phyloP scores from a whole-genome alignment of 2,113 vertebrate species.

The Catharus bicknelli region DNA sequence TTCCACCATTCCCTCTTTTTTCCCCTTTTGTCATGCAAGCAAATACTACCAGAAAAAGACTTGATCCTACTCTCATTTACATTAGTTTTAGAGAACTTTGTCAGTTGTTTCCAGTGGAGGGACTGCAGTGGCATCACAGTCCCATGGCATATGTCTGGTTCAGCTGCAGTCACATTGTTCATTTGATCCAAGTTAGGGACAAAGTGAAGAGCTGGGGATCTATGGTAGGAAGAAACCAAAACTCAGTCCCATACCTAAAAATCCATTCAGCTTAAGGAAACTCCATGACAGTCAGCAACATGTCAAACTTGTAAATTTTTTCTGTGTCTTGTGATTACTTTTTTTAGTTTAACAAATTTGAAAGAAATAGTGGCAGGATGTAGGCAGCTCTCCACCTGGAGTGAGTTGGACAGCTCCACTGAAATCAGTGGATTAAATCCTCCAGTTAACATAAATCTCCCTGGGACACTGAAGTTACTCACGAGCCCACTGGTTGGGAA shows the following conservation, averaged over 20 bases:
- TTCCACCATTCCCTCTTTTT: not conserved
- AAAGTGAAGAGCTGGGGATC: not conserved
- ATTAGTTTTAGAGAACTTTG: not conserved
- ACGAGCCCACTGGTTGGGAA: rapidly evolving
- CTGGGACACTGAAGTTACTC: not conserved
- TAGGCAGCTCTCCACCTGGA: not conserved
- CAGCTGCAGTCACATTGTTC: not conserved
- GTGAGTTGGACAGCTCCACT: not conserved
- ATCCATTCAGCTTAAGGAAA: not conserved
- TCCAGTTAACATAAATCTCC: not conserved
- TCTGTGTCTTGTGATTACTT: not conserved
- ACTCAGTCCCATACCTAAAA: not conserved
- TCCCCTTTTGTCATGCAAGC: not conserved
- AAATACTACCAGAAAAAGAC: not conserved
- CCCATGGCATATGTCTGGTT: not conserved
- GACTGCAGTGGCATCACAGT: not conserved
- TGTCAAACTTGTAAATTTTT: rapidly evolving
- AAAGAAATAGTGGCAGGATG: not conserved
- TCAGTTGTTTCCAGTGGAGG: not conserved
- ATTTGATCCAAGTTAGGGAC: not conserved
- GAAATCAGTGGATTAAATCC: not conserved
- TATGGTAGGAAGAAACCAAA: not conserved
- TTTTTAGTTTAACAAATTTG: not conserved
- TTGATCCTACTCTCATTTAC: not conserved
- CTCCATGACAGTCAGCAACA: not conserved